These are phyloP conservation scores for Cathartes aura DNA, from an alignment of 2,113 vertebrate species.

Conservation along the genomic window DNA sequence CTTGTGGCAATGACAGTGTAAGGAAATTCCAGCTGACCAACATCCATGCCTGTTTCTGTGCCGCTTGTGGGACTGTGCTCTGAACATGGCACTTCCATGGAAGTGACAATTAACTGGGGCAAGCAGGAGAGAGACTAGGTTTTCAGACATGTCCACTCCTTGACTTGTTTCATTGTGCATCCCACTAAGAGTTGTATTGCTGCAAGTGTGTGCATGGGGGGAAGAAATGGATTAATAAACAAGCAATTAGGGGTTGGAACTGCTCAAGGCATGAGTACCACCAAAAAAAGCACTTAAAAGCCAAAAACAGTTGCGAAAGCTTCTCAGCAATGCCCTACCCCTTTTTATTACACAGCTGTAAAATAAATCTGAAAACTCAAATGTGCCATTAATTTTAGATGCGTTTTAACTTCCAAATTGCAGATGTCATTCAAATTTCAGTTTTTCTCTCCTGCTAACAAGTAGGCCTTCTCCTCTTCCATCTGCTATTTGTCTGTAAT, in stretches of 20 bases:
- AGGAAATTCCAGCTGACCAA: neutral
- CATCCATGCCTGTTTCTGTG: neutral
- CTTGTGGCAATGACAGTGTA: neutral
- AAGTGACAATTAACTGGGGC: neutral
- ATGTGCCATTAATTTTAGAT: neutral
- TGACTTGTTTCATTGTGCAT: neutral
- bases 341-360: neutral
- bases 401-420: neutral
- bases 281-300: neutral
- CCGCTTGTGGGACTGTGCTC: neutral
- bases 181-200: neutral
- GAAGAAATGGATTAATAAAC: neutral
- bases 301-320: neutral
- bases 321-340: neutral
- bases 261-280: neutral
- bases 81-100: neutral
- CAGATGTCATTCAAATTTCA: neutral
- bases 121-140: neutral
- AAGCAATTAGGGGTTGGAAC: neutral
- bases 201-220: neutral
- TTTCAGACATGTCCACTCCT: neutral
- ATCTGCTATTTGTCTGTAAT: neutral
- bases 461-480: neutral
- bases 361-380: neutral
- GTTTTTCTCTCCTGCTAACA: neutral